Evolutionary conservation across 2,113 vertebrate species (phyloP).

Genomic region (Hucho hucho): DNA sequence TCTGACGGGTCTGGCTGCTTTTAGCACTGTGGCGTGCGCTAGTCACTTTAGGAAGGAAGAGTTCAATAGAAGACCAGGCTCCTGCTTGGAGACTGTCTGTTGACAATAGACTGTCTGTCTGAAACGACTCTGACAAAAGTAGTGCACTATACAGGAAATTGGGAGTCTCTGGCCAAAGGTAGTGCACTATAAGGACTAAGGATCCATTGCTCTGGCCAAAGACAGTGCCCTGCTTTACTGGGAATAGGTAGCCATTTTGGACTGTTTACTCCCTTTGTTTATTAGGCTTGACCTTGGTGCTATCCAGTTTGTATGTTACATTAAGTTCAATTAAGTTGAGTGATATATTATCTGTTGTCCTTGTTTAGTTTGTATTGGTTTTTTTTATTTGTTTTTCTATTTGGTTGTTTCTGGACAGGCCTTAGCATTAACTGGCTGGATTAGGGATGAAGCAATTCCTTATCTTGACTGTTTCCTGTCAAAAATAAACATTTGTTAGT

Average conservation of each 20-base stretch:
- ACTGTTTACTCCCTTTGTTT: too few species aligned
- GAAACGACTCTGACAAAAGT: too few species aligned
- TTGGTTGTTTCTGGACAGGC: not conserved
- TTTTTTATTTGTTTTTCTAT: not conserved
- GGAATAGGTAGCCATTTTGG: too few species aligned
- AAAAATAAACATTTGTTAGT: slow-evolving; percentile 23
- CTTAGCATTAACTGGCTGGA: slow-evolving; percentile 12
- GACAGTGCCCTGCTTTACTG: too few species aligned
- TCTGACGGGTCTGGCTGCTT: not conserved
- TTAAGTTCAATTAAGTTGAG: not conserved
- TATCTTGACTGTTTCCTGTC: slow-evolving; percentile 18
- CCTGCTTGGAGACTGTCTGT: too few species aligned
- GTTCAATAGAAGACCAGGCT: not conserved
- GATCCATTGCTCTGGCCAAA: too few species aligned
- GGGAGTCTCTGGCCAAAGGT: too few species aligned
- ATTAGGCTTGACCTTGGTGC: too few species aligned
- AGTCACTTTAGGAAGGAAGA: not conserved
- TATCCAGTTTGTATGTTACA: too few species aligned
- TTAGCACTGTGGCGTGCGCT: not conserved
- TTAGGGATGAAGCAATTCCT: not conserved
- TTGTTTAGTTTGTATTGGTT: slow-evolving; percentile 16
- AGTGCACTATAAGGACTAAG: too few species aligned
- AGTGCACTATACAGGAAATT: too few species aligned
- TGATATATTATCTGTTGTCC: slow-evolving; percentile 7
- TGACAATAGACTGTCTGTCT: too few species aligned